These are phyloP conservation scores for Manis javanica DNA, from an alignment of 2,797 vertebrate genomes.

Conservation along the genomic window DNA sequence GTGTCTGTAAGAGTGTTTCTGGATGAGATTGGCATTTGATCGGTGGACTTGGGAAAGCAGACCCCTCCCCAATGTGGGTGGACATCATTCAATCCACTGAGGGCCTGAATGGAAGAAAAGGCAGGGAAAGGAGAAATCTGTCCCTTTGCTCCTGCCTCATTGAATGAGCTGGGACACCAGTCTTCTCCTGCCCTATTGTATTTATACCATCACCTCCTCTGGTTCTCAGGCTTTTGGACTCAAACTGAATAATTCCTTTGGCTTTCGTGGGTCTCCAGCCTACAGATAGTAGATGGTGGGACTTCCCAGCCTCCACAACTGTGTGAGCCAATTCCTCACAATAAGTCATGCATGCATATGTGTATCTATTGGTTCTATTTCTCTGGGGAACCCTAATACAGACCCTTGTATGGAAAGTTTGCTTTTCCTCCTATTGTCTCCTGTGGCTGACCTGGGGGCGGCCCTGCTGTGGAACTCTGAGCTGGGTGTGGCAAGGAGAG, in stretches of 20 bases:
- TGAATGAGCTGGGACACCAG: background rate
- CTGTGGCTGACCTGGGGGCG: background rate
- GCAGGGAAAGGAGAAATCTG: background rate
- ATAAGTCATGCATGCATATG: background rate
- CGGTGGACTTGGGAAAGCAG: background rate
- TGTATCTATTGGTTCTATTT: background rate
- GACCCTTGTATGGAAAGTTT: background rate
- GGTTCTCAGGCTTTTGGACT: background rate
- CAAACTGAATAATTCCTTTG: background rate
- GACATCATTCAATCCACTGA: background rate
- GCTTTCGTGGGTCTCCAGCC: background rate
- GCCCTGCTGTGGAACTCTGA: background rate
- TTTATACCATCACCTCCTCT: background rate
- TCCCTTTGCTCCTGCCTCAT: background rate
- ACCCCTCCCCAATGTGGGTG: background rate
- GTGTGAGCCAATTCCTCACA: background rate
- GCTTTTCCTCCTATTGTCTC: background rate
- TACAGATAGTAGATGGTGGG: background rate
- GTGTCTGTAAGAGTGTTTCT: background rate
- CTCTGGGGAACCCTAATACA: background rate
- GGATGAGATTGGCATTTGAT: background rate
- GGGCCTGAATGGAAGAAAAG: background rate
- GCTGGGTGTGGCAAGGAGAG: background rate
- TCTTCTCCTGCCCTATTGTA: background rate
- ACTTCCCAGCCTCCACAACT: background rate